phyloP scores from a whole-genome alignment of 2,888 invertebrate species.

The Stramonita haemastoma region DNA sequence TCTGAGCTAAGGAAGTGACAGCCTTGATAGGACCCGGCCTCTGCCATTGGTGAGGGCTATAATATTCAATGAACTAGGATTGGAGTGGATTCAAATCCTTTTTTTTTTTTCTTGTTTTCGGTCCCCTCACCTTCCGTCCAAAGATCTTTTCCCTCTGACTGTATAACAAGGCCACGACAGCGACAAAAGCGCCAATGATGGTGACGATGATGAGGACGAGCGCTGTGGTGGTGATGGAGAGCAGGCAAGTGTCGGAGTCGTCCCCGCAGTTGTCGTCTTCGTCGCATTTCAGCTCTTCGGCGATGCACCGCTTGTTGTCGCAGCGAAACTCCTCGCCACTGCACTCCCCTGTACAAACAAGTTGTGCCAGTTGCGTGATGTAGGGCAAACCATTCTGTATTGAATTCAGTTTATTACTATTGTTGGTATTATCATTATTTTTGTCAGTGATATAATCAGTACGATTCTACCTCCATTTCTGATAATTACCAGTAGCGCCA shows the following conservation, averaged over 20 bases:
- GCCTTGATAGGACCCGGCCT: neutral
- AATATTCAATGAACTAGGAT: too few relatives aligned
- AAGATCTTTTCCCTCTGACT: neutral
- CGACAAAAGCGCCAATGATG: conserved; percentile 12
- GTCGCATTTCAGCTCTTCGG: conserved; percentile 18
- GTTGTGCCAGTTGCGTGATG: neutral
- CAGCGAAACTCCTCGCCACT: neutral
- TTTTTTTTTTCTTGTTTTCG: neutral
- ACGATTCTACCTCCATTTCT: neutral
- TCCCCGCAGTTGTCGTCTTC: conserved; percentile 40
- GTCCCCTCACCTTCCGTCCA: neutral
- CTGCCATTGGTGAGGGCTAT: neutral
- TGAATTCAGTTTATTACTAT: neutral
- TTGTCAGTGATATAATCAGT: neutral
- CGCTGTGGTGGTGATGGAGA: neutral
- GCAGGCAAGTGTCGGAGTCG: conserved; percentile 23
- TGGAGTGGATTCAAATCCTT: neutral
- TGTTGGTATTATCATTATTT: neutral
- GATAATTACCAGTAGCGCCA: neutral
- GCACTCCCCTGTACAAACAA: neutral
- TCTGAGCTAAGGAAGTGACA: neutral
- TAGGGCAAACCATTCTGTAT: neutral
- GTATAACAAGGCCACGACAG: neutral
- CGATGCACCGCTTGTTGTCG: conserved; percentile 29
- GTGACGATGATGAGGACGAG: conserved; percentile 27